Evolutionary conservation across 1,140 invertebrate genomes (phyloP).

Genomic region (Drosophila setifemur): DNA sequence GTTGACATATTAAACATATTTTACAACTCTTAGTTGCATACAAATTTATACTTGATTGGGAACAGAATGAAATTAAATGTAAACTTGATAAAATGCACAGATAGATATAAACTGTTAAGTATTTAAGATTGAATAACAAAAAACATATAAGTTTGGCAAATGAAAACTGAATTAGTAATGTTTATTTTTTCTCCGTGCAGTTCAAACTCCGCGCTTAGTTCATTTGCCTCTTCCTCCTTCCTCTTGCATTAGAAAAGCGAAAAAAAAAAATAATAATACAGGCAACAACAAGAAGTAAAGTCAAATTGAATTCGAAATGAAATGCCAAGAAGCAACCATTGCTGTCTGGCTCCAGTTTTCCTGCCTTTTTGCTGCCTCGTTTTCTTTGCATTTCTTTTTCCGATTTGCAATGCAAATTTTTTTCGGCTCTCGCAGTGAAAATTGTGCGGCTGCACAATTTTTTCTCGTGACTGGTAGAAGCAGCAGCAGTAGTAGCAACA

Average conservation of each 20-base stretch:
- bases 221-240: conserved; percentile 68
- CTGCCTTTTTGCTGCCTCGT: conserved; percentile 22
- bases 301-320: conserved; percentile 70
- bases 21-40: too few relatives aligned
- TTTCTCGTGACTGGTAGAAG: conserved; percentile 50
- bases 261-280: conserved; percentile 25
- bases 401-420: conserved; percentile 72
- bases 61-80: too few relatives aligned
- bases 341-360: conserved; percentile 60
- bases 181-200: conserved; percentile 17
- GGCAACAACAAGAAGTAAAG: conserved; percentile 36
- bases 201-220: conserved; percentile 79
- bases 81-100: too few relatives aligned
- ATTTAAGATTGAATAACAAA: too few relatives aligned
- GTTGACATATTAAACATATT: too few relatives aligned
- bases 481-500: neutral
- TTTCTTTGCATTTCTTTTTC: neutral
- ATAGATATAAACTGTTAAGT: too few relatives aligned
- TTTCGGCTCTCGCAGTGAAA: conserved; percentile 63
- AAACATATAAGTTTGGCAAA: too few relatives aligned
- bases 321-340: conserved; percentile 71
- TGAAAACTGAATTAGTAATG: too few relatives aligned
- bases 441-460: conserved; percentile 63
- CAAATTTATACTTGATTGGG: too few relatives aligned
- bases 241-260: conserved; percentile 66